Percentiles rank a stretch among this genome's conserved stretches.
Conservation (phyloP, 2,888 invertebrate species). For the Xanthorhoe spadicearia region DNA sequence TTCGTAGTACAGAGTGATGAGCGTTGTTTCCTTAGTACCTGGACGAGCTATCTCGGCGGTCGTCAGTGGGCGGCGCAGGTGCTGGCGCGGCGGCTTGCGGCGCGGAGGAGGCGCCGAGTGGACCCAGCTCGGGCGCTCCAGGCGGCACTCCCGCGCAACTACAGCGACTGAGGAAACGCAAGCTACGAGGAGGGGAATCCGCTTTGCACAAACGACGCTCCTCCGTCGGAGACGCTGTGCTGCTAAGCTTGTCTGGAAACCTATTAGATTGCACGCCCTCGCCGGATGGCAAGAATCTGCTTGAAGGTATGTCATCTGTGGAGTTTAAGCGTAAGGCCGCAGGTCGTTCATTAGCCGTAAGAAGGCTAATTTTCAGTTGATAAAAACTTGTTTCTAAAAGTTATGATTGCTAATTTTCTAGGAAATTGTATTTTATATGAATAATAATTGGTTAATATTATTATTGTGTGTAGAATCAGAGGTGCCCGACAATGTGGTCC, state of each 20-base stretch:
- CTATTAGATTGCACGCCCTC: slow-evolving; percentile 95
- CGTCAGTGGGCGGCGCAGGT: slow-evolving; percentile 70
- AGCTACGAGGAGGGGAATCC: slow-evolving; percentile 86
- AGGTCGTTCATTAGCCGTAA: background rate
- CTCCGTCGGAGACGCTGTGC: slow-evolving; percentile 93
- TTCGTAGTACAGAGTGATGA: background rate
- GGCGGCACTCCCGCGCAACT: slow-evolving; percentile 71
- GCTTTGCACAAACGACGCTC: slow-evolving; percentile 92
- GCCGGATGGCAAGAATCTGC: slow-evolving; percentile 88
- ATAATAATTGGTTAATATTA: slow-evolving; percentile 3
- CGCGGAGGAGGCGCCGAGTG: slow-evolving; percentile 44
- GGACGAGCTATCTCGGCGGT: slow-evolving; percentile 79
- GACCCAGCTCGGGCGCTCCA: slow-evolving; percentile 46
- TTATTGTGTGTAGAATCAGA: slow-evolving; percentile 78
- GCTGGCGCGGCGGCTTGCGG: slow-evolving; percentile 44
- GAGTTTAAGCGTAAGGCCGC: background rate
- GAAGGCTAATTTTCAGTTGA: background rate
- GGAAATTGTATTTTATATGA: background rate
- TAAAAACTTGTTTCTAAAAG: background rate
- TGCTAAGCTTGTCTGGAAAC: slow-evolving; percentile 93
- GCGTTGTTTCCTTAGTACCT: slow-evolving; percentile 61
- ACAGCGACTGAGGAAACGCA: slow-evolving; percentile 90
- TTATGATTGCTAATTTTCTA: background rate
- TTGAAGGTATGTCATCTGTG: slow-evolving; percentile 69
- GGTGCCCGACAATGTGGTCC: slow-evolving; percentile 85